Percentiles rank a stretch among this genome's conserved stretches.
These are phyloP conservation scores for Drosophila bocki DNA, from an alignment of 1,140 invertebrate species.

Conservation along the genomic window DNA sequence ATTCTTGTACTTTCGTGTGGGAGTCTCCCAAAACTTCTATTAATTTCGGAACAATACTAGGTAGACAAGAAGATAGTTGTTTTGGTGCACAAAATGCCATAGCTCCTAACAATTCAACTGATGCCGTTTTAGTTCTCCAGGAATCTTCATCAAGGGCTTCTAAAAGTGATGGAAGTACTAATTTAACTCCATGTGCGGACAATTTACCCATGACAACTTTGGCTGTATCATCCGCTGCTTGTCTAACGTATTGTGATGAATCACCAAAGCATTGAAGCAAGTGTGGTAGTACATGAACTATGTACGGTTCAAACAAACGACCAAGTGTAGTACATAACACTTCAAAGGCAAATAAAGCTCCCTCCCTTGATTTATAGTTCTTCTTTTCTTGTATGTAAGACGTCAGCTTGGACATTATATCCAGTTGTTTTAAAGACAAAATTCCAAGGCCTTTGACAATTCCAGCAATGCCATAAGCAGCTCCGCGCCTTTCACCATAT, in stretches of 20 bases:
- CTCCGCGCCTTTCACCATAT: constrained; percentile 95
- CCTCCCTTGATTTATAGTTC: constrained; percentile 96
- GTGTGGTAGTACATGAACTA: constrained; percentile 98
- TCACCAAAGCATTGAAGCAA: constrained; percentile 98
- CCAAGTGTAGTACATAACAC: constrained; percentile 98
- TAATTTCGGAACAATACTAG: constrained; percentile 98
- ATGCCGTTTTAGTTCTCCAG: constrained; percentile 99
- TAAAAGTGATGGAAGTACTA: constrained; percentile 96
- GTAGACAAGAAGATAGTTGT: constrained; percentile 98
- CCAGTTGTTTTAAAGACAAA: constrained; percentile 96
- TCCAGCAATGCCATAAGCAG: constrained; percentile 95
- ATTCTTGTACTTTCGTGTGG: constrained; percentile 98
- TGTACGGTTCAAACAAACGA: constrained; percentile 98
- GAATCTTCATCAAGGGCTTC: constrained; percentile 98
- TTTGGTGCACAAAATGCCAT: constrained; percentile 99
- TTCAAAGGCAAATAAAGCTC: constrained; percentile 98
- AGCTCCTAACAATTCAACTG: constrained; percentile 97
- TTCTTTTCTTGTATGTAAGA: constrained; percentile 98
- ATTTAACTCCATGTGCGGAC: constrained; percentile 98
- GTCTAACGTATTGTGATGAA: constrained; percentile 94
- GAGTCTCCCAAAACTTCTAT: constrained; percentile 99
- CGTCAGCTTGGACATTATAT: constrained; percentile 97
- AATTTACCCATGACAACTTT: constrained; percentile 98
- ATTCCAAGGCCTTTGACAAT: constrained; percentile 98
- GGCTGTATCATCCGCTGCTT: constrained; percentile 97